Evolutionary conservation across 2,888 invertebrate genomes (phyloP), one percentile per base, ranked within the genome.

Genomic region (Dryocosmus kuriphilus): DNA sequence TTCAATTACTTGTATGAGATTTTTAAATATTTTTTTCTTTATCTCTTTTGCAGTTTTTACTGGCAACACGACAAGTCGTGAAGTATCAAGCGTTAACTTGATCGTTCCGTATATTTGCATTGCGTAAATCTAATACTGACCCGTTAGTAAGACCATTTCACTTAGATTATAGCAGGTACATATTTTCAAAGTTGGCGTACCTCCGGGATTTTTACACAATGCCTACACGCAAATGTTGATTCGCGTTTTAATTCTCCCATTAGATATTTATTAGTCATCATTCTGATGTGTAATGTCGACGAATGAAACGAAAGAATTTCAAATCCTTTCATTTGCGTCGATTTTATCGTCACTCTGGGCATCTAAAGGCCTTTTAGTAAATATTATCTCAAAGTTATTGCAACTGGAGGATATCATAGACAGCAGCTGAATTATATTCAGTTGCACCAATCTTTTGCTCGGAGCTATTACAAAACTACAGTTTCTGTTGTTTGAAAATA

Each of bases 1-100:
- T 65, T 76, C 76, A 65, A 57, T 76, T 76, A 51, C 55, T 57
- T 38, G 79, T 63, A 62, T 55, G 62, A 57, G 60, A 74, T 3
- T 41, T 67, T 67, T 67, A 9, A 4, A 9, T 2, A 14, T 57
- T 57, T 67, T 65, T 67, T 67, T n/a, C n/a, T 67, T 46, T 6
- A 41, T 41, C 41, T 27, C 67, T 67, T 67, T 46, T 46, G 8
- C 67, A 27, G 19, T 67, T 46, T 16, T 67, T 41, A 41, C 27
- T 63, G 63, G n/a, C 2, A 67, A 19, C 1, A 67, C 38, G 24
- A 41, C 65, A 67, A 22, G 41, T 22, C 65, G 22, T 24, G 22
- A 67, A 38, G 65, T 24, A 41, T 27, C 27, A 16, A 67, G 22
- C 24, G 65, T 67, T 46, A 41, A 67, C 46, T 67, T 46, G 46